phyloP scores from a whole-genome alignment of 1,140 invertebrate genomes.

The Zaprionus taronus region DNA sequence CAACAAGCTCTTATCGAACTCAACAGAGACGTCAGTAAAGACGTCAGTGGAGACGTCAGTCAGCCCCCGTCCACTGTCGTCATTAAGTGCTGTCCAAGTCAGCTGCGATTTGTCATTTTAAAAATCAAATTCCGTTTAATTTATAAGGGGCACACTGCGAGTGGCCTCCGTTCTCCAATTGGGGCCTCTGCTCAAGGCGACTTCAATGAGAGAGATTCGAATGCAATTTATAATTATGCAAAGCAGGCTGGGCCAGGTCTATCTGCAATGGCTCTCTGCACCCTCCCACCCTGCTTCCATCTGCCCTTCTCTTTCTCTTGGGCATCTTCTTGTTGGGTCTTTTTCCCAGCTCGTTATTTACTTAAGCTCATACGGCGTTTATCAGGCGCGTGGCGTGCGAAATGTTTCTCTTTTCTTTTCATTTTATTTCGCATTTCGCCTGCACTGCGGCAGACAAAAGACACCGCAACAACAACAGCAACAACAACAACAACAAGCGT shows the following conservation, averaged over 20 bases:
- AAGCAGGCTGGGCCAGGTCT: constrained; percentile 3
- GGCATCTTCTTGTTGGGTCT: not conserved
- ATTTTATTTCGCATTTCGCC: constrained; percentile 41
- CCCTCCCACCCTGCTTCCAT: not conserved
- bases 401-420: constrained; percentile 25
- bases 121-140: constrained; percentile 67
- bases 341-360: constrained; percentile 26
- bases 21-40: constrained; percentile 34
- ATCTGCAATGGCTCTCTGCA: not conserved
- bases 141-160: constrained; percentile 41
- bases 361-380: constrained; percentile 40
- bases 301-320: not conserved
- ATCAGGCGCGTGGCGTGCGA: constrained; percentile 59
- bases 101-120: constrained; percentile 53
- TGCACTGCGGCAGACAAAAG: constrained; percentile 66
- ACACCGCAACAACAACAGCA: constrained; percentile 15
- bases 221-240: constrained; percentile 74
- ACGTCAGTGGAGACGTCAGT: constrained; percentile 22
- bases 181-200: constrained; percentile 30
- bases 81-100: constrained; percentile 27
- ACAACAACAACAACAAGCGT: constrained; percentile 1
- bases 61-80: constrained; percentile 11
- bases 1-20: constrained; percentile 47
- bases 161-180: constrained; percentile 27
- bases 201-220: constrained; percentile 46